Evolutionary conservation across 2,888 invertebrate genomes (phyloP).

Genomic region (Perizoma flavofasciatum): DNA sequence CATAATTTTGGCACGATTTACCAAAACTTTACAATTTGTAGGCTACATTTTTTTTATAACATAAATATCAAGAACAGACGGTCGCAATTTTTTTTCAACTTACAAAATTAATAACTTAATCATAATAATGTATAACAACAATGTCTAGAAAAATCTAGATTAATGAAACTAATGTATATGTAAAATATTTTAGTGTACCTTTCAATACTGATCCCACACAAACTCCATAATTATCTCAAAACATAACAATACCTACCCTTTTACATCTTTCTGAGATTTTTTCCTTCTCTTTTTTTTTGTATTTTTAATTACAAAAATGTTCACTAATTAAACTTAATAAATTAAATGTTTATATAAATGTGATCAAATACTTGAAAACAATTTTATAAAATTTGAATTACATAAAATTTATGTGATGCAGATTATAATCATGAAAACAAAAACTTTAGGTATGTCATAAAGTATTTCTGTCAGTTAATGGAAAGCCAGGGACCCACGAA

Average conservation of each 20-base stretch:
- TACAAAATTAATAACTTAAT: no score
- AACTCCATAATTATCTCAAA: conserved; percentile 27
- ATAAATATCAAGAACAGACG: not conserved
- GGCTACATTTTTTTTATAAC: conserved; percentile 5
- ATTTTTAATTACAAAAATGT: no score
- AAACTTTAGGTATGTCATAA: no score
- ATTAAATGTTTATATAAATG: not conserved
- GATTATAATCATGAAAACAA: no score
- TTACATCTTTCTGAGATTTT: conserved; percentile 18
- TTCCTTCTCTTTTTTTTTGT: not conserved
- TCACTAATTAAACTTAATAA: not conserved
- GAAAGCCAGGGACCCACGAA: no score
- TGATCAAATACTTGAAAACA: not conserved
- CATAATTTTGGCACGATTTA: conserved; percentile 67
- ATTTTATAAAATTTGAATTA: no score
- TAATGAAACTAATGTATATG: no score
- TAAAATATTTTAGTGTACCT: conserved; percentile 13
- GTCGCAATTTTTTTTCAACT: no score
- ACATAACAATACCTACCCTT: conserved; percentile 28
- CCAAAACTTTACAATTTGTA: conserved; percentile 47
- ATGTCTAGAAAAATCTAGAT: conserved; percentile 1
- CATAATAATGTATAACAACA: not conserved
- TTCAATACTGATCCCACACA: conserved; percentile 36
- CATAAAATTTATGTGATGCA: no score
- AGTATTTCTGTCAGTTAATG: no score